A percentile compares a stretch with the other conserved stretches of the same genome.
Evolutionary conservation across 2,888 invertebrate genomes (phyloP).

Genomic region (Xestia xanthographa): DNA sequence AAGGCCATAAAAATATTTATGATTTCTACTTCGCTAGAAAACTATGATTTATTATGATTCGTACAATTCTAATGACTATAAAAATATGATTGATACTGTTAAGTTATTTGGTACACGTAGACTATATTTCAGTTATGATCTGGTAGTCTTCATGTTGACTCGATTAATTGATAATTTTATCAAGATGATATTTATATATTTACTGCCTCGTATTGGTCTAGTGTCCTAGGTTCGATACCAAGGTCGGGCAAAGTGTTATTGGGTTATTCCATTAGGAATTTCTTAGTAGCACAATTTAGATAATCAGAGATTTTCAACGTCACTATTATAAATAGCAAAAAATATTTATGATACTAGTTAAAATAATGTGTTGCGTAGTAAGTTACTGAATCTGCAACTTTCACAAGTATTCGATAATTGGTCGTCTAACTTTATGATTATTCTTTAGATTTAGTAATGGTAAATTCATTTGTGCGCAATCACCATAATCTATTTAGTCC

Average conservation of each 20-base stretch:
- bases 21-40: not conserved
- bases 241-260: not conserved
- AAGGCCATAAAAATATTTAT: not conserved
- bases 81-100: conserved; percentile 2
- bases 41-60: conserved; percentile 16
- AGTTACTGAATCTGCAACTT: conserved; percentile 5
- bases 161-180: not conserved
- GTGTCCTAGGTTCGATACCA: not conserved
- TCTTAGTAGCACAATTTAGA: not conserved
- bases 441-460: not conserved
- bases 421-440: not conserved
- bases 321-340: not conserved
- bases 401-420: conserved; percentile 9
- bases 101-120: not conserved
- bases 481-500: no score
- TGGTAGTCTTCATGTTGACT: not conserved
- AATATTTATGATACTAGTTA: not conserved
- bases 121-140: not conserved
- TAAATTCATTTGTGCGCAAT: no score
- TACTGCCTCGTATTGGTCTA: not conserved
- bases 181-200: not conserved
- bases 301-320: not conserved
- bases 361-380: not conserved
- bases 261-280: not conserved
- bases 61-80: conserved; percentile 9